These are phyloP conservation scores for Equus quagga DNA, from an alignment of 2,113 vertebrate species.

Conservation along the genomic window DNA sequence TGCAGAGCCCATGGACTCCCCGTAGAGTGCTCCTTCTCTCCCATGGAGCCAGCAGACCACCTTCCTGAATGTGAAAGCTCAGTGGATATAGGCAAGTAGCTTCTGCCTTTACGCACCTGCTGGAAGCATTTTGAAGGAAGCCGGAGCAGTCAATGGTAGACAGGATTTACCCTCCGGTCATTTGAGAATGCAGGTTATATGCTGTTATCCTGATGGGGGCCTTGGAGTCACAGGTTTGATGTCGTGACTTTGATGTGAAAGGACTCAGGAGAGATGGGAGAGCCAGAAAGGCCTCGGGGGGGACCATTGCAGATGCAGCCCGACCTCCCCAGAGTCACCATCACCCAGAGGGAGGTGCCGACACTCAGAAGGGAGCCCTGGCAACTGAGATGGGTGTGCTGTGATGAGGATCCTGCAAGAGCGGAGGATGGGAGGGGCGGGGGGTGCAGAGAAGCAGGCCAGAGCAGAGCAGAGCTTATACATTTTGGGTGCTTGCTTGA, in stretches of 20 bases:
- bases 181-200: background rate
- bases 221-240: background rate
- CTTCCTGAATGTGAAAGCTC: constrained; percentile 46
- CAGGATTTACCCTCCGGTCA: background rate
- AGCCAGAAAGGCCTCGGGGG: background rate
- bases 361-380: background rate
- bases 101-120: constrained; percentile 46
- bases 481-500: background rate
- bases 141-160: background rate
- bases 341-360: too few relatives aligned
- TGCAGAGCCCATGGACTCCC: background rate
- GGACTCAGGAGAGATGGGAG: accelerated
- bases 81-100: constrained; percentile 23
- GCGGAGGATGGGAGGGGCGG: background rate
- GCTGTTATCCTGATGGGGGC: background rate
- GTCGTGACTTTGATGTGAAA: background rate
- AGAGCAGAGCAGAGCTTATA: too few relatives aligned
- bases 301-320: background rate
- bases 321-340: accelerated
- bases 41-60: accelerated
- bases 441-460: accelerated
- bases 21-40: background rate
- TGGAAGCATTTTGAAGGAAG: constrained; percentile 56
- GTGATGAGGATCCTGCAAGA: background rate
- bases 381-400: background rate